Base-by-base conservation (phyloP, 1,140 invertebrate species). In the Melipona quadrifasciata region DNA sequence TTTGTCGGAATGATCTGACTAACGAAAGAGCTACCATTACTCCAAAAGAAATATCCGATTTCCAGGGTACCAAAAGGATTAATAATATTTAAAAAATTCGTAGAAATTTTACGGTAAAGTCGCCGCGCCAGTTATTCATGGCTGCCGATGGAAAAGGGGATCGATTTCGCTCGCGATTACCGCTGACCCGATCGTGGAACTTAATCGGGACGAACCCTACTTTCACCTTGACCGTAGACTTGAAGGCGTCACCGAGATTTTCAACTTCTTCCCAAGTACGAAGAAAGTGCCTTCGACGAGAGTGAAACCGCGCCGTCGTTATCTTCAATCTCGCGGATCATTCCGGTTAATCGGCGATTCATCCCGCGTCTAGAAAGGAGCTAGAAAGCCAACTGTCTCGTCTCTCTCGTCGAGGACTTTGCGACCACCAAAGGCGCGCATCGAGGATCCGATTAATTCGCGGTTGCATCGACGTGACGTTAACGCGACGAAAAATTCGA, bases 141-240 rank as follows among this genome's bases (percentile, higher is more conserved):
- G n/a, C n/a, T 61, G n/a, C n/a, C 24, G 11, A 24, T 61, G 24
- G 11, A 61, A 61, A 39, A 61, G 24, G 24, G 58, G 31, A 70
- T 39, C 34, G 21, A 24, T 67, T 21, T 87, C 61, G 55, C 34
- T 51, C 19, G 21, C 31, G 21, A 70, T 70, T 39, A 21, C 19
- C 68, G 24, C n/a, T 31, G 39, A 17, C 19, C 8, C 34, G 70
- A 68, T 77, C 39, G 1, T 34, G 27, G 24, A 75, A 80, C 51
- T 14, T 82, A 80, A 88, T 86, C 70, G 75, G 27, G 14, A 83
- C 47, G 31, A 88, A 74, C 55, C 67, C 8, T 73, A 55, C 77
- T 87, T 85, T 89, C 55, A 75, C 88, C 87, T 90, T 89, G 83
- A 87, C 86, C 80, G 68, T 89, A 83, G 76, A 85, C 77, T 85